A percentile compares a stretch with the other conserved stretches of the same genome.
These are phyloP conservation scores for Phymorhynchus buccinoides DNA, from an alignment of 1,140 invertebrate species.

Conservation along the genomic window DNA sequence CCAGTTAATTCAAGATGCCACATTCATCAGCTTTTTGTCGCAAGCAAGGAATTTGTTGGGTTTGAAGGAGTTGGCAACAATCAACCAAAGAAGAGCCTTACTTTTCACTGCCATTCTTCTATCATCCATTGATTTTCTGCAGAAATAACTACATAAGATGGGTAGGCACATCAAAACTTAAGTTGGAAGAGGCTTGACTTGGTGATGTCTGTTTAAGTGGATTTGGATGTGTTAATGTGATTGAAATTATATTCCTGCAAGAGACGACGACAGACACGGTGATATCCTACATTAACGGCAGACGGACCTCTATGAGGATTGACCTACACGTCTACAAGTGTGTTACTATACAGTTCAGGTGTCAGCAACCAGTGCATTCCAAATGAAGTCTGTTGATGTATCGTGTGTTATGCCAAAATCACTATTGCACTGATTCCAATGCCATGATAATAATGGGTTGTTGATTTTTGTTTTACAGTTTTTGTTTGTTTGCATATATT, in stretches of 20 bases:
- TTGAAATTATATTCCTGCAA: neutral
- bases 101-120: neutral
- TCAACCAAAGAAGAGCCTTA: neutral
- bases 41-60: neutral
- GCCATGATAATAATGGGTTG: constrained; percentile 22
- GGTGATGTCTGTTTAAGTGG: neutral
- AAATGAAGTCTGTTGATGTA: constrained; percentile 8
- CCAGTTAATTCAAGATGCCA: neutral
- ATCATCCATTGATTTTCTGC: neutral
- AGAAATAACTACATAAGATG: neutral
- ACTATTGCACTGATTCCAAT: constrained; percentile 24
- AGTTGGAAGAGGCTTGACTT: no score
- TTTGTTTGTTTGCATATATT: neutral
- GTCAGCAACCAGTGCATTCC: constrained; percentile 11
- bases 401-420: constrained; percentile 30
- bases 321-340: neutral
- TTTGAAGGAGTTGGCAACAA: neutral
- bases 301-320: constrained; percentile 2
- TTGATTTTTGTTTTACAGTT: constrained; percentile 20
- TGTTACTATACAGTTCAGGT: neutral
- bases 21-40: neutral
- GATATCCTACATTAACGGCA: neutral
- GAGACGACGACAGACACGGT: neutral
- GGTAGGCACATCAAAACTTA: neutral
- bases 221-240: neutral